Percentiles rank a stretch among this genome's conserved stretches.
Evolutionary conservation across 2,797 vertebrate species (phyloP).

Genomic region (Peromyscus aztecus): DNA sequence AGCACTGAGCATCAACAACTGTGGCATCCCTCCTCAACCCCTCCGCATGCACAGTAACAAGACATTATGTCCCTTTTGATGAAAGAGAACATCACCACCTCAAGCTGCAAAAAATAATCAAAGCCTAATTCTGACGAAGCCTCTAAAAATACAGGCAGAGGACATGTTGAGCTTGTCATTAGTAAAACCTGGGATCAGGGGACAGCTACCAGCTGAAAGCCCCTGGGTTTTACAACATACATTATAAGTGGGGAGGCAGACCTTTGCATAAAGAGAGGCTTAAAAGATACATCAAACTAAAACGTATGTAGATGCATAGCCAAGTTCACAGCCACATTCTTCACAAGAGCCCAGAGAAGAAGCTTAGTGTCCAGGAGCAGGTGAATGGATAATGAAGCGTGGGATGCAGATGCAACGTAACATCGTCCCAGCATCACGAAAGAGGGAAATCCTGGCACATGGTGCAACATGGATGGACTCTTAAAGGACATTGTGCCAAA

Average conservation of each 20-base stretch:
- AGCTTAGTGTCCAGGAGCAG: not conserved
- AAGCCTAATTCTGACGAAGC: not conserved
- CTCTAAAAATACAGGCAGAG: not conserved
- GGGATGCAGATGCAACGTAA: fast-evolving
- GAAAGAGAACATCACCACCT: not conserved
- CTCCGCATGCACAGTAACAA: not conserved
- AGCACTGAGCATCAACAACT: not conserved
- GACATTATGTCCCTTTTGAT: not conserved
- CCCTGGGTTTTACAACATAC: not conserved
- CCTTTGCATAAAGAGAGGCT: not conserved
- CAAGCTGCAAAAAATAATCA: conserved; percentile 23
- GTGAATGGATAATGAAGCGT: not conserved
- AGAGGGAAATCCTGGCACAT: not conserved
- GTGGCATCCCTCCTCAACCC: not conserved
- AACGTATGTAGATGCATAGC: not conserved
- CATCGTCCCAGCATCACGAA: not conserved
- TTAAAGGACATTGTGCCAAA: not conserved
- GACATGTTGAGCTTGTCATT: not conserved
- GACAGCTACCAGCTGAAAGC: not conserved
- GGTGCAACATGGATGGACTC: not conserved
- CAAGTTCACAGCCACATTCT: not conserved
- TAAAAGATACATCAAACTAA: not conserved
- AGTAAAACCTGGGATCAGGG: not conserved
- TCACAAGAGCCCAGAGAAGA: not conserved
- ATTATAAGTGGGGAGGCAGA: not conserved